phyloP scores from a whole-genome alignment of 1,140 invertebrate genomes.

The Dufourea novaeangliae region DNA sequence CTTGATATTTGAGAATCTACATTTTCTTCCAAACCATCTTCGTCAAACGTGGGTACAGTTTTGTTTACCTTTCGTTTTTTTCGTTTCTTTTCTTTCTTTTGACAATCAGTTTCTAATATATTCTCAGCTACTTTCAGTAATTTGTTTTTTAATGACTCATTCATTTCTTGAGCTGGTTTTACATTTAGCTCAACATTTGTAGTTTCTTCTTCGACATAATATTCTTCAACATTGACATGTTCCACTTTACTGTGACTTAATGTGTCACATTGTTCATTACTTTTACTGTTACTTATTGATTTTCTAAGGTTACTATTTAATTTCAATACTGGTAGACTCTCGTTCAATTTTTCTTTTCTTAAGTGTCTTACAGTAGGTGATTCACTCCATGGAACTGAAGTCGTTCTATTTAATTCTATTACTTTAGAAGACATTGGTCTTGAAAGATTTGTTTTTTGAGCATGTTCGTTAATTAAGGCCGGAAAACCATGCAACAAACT shows the following conservation, averaged over 20 bases:
- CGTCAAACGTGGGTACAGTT: too few species aligned
- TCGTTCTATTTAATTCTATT: slow-evolving; percentile 30
- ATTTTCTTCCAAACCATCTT: too few species aligned
- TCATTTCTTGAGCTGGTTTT: neutral
- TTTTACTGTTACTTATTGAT: neutral
- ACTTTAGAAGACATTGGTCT: slow-evolving; percentile 9
- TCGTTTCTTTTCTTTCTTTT: slow-evolving; percentile 22
- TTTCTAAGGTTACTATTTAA: neutral
- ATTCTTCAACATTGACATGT: neutral
- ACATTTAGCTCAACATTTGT: too few species aligned
- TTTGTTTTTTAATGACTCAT: slow-evolving; percentile 11
- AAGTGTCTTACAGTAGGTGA: slow-evolving; percentile 67
- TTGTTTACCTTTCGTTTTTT: slow-evolving; percentile 10
- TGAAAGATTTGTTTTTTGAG: neutral
- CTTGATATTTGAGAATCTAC: too few species aligned
- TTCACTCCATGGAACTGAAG: slow-evolving; percentile 20
- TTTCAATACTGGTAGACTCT: slow-evolving; percentile 67
- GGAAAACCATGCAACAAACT: slow-evolving; percentile 9
- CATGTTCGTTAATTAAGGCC: neutral
- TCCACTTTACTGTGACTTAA: slow-evolving; percentile 13
- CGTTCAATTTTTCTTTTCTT: slow-evolving; percentile 74
- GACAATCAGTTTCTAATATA: slow-evolving; percentile 10
- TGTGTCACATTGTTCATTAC: neutral
- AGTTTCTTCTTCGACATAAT: too few species aligned
- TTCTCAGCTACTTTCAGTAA: neutral